Base-by-base conservation (phyloP, 2,797 vertebrate genomes). In the Acrossocheilus fasciatus region DNA sequence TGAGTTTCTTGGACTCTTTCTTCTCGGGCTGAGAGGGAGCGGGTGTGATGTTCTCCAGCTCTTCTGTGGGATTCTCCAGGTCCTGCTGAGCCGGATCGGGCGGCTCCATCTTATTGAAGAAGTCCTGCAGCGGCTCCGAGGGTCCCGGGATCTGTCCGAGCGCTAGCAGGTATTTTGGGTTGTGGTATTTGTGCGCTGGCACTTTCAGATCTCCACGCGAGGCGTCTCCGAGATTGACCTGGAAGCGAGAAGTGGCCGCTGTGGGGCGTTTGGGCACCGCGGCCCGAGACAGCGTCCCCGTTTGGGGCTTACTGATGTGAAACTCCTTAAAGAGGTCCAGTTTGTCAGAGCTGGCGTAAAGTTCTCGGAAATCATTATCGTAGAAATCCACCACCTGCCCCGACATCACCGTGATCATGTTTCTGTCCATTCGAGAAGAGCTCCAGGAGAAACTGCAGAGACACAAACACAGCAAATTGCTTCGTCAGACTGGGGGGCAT, bases 321-420 rank as follows among this genome's bases (percentile, higher is more conserved):
- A 98, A 95, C 88, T 97, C 96, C 89, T 95, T 96, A 91, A 95
- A 96, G 62, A 99, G 95, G 93, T 97, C 92, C 79, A 99, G 89
- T 83, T 97, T 95, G 80, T 97, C 96, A 0, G 98, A 99, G 91
- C 97, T 91, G 86, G 98, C 97, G 0, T 98, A 99, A 14, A 99
- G 96, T 91, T 99, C 97, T 3, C 98, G 95, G 92, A 99, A 99
- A 91, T 98, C 97, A 14, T 91, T 70, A 4, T 99, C 98, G 50
- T 97, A 99, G 91, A 96, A 93, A 86, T 99, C 97, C 8, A 97
- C 96, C 0, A 98, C 95, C 90, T 98, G 97, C 11, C 98, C 98
- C 0, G 96, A 96, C 94, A 99, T 95, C 81, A 98, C 92, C 0
- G 97, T 96, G 88, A 99, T 95, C 88, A 97, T 96, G 91, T 97